Conservation (phyloP, 2,888 invertebrate species). For the Schizotus pectinicornis region DNA sequence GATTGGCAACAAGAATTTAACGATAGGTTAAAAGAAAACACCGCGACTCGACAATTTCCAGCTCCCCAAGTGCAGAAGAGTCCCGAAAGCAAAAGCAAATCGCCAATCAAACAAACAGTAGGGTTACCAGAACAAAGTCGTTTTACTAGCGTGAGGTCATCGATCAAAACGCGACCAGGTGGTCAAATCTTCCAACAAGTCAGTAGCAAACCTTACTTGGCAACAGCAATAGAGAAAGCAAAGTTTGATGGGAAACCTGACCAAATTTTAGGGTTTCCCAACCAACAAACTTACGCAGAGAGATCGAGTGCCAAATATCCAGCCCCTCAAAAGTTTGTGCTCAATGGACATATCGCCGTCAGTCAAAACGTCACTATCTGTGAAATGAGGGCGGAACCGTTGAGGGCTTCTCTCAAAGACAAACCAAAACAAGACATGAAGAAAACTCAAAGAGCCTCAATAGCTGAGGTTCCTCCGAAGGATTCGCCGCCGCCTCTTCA, state of each 20-base stretch:
- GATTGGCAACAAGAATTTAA: conserved; percentile 51
- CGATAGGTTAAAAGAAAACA: conserved; percentile 46
- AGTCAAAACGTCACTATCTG: conserved; percentile 52
- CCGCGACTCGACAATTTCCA: conserved; percentile 47
- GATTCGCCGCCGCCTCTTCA: conserved; percentile 53
- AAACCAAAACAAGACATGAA: conserved; percentile 25
- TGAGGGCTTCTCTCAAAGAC: conserved; percentile 44
- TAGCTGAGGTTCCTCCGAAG: conserved; percentile 49
- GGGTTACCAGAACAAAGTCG: conserved; percentile 43
- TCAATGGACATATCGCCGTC: conserved; percentile 58
- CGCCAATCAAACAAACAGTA: conserved; percentile 40
- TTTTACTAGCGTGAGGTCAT: conserved; percentile 41
- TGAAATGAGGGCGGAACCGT: conserved; percentile 51
- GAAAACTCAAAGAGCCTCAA: conserved; percentile 49
- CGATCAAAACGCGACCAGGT: conserved; percentile 45
- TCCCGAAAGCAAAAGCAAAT: conserved; percentile 21
- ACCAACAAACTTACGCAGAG: conserved; percentile 53
- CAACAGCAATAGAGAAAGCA: conserved; percentile 27
- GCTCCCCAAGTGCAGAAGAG: conserved; percentile 50
- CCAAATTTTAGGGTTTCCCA: conserved; percentile 45
- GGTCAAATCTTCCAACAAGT: conserved; percentile 50
- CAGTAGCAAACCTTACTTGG: conserved; percentile 45
- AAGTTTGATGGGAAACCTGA: conserved; percentile 33
- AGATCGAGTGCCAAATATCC: conserved; percentile 60
- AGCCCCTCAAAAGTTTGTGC: conserved; percentile 58